Evolutionary conservation across 2,888 invertebrate genomes (phyloP).

Genomic region (Heliconius erato): DNA sequence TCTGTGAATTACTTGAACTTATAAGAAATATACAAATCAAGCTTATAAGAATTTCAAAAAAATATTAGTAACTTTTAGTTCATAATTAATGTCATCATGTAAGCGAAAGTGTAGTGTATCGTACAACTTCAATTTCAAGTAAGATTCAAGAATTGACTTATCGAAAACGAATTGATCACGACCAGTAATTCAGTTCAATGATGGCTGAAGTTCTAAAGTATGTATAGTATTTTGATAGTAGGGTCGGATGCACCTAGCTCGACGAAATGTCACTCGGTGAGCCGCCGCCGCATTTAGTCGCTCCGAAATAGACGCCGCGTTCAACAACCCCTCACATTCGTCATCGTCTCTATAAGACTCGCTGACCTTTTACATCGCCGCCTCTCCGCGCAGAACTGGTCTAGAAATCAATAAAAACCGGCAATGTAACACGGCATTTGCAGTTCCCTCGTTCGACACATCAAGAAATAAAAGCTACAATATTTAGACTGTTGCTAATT

Average conservation of each 20-base stretch:
- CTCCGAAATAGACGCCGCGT: constrained; percentile 83
- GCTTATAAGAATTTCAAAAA: background rate
- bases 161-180: background rate
- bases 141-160: too few relatives aligned
- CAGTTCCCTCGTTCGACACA: constrained; percentile 42
- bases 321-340: constrained; percentile 84
- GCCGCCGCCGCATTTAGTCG: constrained; percentile 80
- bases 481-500: constrained; percentile 41
- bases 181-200: constrained; percentile 15
- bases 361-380: constrained; percentile 75
- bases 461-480: constrained; percentile 23
- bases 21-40: background rate
- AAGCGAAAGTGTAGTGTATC: too few relatives aligned
- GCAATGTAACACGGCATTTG: constrained; percentile 58
- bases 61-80: background rate
- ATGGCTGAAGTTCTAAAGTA: constrained; percentile 35
- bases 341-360: constrained; percentile 68
- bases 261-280: constrained; percentile 85
- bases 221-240: constrained; percentile 61
- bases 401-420: constrained; percentile 55
- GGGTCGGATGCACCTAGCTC: constrained; percentile 80
- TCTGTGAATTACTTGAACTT: constrained; percentile 8
- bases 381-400: constrained; percentile 55
- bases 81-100: too few relatives aligned
- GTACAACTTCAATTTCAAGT: too few relatives aligned